Percentiles rank a stretch among this genome's conserved stretches.
Evolutionary conservation across 2,888 invertebrate genomes (phyloP).

Genomic region (Andrena bicolor): DNA sequence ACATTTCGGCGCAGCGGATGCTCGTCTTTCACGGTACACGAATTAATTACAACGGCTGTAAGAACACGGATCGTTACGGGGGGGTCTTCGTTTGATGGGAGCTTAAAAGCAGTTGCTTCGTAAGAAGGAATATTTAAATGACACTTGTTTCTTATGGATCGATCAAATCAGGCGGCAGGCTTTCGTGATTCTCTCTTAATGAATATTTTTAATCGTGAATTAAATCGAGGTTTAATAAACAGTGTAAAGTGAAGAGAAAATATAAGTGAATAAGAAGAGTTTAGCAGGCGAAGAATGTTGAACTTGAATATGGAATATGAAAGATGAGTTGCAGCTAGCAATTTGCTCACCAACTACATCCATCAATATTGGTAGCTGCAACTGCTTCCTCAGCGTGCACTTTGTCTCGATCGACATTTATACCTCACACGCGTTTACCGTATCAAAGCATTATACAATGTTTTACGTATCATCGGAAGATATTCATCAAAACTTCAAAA

Average conservation of each 20-base stretch:
- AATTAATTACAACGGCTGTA: conserved; percentile 38
- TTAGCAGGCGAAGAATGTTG: no score
- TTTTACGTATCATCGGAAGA: neutral
- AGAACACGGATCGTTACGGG: neutral
- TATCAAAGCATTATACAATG: neutral
- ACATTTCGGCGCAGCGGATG: neutral
- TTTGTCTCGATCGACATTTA: neutral
- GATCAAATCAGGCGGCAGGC: no score
- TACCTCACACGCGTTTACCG: neutral
- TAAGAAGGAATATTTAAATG: neutral
- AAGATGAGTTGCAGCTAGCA: neutral
- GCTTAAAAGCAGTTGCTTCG: neutral
- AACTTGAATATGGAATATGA: no score
- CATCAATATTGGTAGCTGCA: neutral
- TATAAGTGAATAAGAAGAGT: no score
- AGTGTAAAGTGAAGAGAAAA: neutral
- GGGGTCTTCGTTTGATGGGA: neutral
- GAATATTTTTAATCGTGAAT: neutral
- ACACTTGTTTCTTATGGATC: no score
- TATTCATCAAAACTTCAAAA: conserved; percentile 29
- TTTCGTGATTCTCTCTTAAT: no score
- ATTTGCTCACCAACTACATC: neutral
- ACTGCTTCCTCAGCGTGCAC: neutral
- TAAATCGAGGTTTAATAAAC: neutral
- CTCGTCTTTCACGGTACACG: conserved; percentile 1